phyloP scores from a whole-genome alignment of 2,888 invertebrate genomes.

The Hypselothyrea guttata region DNA sequence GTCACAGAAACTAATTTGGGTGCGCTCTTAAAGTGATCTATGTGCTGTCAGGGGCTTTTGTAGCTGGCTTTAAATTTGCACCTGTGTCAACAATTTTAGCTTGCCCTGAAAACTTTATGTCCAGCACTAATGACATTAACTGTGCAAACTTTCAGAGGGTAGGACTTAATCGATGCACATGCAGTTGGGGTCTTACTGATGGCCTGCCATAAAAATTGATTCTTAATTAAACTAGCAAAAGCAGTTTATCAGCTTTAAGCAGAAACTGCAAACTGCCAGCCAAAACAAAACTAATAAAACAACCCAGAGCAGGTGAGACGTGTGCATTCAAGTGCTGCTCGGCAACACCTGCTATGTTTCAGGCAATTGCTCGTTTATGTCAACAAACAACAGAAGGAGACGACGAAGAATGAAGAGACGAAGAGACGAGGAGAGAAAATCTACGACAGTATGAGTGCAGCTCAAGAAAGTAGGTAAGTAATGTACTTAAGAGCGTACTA shows the following conservation, averaged over 20 bases:
- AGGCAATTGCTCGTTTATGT: slow-evolving; percentile 49
- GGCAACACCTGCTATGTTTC: slow-evolving; percentile 33
- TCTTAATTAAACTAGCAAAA: slow-evolving; percentile 67
- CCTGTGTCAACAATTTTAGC: slow-evolving; percentile 11
- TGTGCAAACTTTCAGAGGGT: slow-evolving; percentile 55
- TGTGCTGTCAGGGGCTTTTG: slow-evolving; percentile 10
- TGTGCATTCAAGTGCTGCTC: slow-evolving; percentile 28
- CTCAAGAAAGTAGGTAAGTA: slow-evolving; percentile 29
- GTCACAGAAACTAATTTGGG: slow-evolving; percentile 36
- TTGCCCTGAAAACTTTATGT: slow-evolving; percentile 40
- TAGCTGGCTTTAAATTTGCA: slow-evolving; percentile 20
- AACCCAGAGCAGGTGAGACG: slow-evolving; percentile 6
- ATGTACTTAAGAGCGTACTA: slow-evolving; percentile 50
- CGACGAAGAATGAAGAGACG: neutral
- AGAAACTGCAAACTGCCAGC: neutral
- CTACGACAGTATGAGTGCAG: neutral
- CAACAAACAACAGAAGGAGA: slow-evolving; percentile 13
- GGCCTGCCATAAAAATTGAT: slow-evolving; percentile 68
- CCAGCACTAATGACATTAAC: slow-evolving; percentile 59
- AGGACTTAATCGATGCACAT: slow-evolving; percentile 66
- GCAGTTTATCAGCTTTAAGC: slow-evolving; percentile 24
- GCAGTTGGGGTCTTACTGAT: slow-evolving; percentile 59
- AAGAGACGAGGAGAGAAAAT: neutral
- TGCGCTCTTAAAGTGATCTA: slow-evolving; percentile 36
- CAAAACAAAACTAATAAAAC: slow-evolving; percentile 40